A percentile compares a stretch with the other conserved stretches of the same genome.
These are phyloP conservation scores for Pangasianodon gigas DNA, from an alignment of 2,113 vertebrate species.

Conservation along the genomic window DNA sequence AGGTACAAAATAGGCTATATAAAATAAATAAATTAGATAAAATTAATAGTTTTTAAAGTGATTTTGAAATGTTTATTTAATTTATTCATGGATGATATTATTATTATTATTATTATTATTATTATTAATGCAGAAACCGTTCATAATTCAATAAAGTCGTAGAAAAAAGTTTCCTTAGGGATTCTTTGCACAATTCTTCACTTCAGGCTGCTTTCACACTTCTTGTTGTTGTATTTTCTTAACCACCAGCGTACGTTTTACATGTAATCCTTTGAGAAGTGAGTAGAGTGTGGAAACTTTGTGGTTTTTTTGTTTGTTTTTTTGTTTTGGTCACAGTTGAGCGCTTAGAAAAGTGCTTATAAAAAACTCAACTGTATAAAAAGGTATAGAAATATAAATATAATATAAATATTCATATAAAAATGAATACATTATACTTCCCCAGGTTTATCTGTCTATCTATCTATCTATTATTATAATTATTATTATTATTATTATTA, in stretches of 20 bases:
- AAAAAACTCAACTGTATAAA: neutral
- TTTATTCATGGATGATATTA: too few species aligned
- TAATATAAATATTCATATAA: too few species aligned
- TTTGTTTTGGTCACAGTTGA: neutral
- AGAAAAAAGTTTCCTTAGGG: neutral
- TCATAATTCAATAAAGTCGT: too few species aligned
- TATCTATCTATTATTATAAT: neutral
- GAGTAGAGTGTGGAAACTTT: neutral
- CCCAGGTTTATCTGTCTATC: neutral
- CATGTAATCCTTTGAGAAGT: neutral
- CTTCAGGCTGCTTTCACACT: too few species aligned
- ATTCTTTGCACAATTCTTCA: neutral
- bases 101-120: neutral
- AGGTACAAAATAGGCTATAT: too few species aligned
- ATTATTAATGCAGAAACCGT: neutral
- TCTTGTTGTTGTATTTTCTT: neutral
- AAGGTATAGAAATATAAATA: neutral
- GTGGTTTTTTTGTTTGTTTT: too few species aligned
- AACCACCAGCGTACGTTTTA: neutral
- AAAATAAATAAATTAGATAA: too few species aligned
- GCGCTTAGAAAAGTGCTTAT: neutral
- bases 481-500: neutral
- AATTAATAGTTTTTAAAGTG: too few species aligned
- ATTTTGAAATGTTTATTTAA: too few species aligned
- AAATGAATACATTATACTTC: neutral